Base-by-base conservation (phyloP, 2,797 vertebrate genomes). In the Apodemus agrarius region DNA sequence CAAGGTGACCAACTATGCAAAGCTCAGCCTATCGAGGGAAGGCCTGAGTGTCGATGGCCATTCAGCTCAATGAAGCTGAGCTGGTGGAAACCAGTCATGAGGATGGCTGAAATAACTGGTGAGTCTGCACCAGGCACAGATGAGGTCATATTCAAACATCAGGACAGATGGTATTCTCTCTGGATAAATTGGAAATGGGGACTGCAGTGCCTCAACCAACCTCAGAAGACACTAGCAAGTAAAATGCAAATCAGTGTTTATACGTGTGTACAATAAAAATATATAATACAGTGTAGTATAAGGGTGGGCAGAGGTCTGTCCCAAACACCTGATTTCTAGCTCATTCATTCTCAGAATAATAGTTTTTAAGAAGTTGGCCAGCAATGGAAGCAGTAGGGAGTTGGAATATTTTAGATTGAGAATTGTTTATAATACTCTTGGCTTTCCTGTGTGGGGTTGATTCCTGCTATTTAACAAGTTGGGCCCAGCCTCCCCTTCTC, bases 71-170 rank as follows among this genome's bases (percentile, higher is more conserved):
- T 82, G 65, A 6, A 22, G 69, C 61, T 12, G 34, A 4, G 40
- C 54, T 94, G 90, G 97, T 93, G 67, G 63, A 72, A 97, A 91
- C 86, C 90, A 72, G 29, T 85, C 3, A 0, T 96, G 94, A 96
- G 95, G 85, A 92, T 34, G 43, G 81, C 85, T 97, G 84, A 97
- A 96, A 93, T 96, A 97, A 97, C 96, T 97, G 91, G 87, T 91
- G 96, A 76, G 67, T 92, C 63, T 86, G 78, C 57, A 92, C 69
- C 54, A 61, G 87, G 34, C 79, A 49, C 92, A 96, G 97, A 96
- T 79, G 72, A 96, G 89, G 83, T 72, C 74, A 85, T 88, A 83
- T 72, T 91, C 31, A 79, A 95, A 96, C 93, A 75, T 82, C 46
- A 82, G 79, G 90, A 93, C 49, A n/a, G 76, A 37, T 54, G 69